These are phyloP conservation scores for Sinosuthora webbiana DNA, from an alignment of 2,113 vertebrate genomes.

Conservation along the genomic window DNA sequence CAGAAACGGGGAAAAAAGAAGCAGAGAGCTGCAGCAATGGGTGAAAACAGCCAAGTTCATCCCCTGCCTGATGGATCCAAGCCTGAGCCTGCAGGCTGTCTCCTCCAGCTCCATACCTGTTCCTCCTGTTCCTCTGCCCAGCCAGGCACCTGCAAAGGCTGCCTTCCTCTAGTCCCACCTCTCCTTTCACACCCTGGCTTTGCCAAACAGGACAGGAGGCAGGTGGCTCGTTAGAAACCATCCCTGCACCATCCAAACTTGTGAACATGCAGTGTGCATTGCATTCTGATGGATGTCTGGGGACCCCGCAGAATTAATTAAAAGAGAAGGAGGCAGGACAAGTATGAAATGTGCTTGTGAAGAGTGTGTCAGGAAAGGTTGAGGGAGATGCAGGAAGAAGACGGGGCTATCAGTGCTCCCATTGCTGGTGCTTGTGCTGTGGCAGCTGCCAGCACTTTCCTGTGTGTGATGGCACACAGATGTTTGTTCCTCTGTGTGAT, in stretches of 20 bases:
- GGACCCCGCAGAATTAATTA: background rate
- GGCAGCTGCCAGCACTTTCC: background rate
- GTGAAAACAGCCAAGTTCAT: background rate
- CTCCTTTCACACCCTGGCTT: background rate
- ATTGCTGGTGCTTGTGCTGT: background rate
- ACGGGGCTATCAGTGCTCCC: background rate
- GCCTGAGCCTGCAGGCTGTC: background rate
- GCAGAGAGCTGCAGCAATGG: background rate
- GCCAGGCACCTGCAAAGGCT: background rate
- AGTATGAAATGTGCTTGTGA: background rate
- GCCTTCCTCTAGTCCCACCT: background rate
- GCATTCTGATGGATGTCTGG: background rate
- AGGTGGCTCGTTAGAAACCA: background rate
- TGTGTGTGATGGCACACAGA: background rate
- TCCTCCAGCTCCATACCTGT: background rate
- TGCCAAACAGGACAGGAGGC: background rate
- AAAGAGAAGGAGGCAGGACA: background rate
- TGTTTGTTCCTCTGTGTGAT: background rate
- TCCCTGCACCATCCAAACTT: background rate
- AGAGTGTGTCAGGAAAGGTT: background rate
- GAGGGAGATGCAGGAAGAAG: background rate
- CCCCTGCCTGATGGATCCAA: background rate
- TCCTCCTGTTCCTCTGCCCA: background rate
- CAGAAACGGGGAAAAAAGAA: background rate
- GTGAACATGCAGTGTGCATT: accelerated